Evolutionary conservation across 1,140 invertebrate genomes (phyloP).

Genomic region (Cydia pomonella): DNA sequence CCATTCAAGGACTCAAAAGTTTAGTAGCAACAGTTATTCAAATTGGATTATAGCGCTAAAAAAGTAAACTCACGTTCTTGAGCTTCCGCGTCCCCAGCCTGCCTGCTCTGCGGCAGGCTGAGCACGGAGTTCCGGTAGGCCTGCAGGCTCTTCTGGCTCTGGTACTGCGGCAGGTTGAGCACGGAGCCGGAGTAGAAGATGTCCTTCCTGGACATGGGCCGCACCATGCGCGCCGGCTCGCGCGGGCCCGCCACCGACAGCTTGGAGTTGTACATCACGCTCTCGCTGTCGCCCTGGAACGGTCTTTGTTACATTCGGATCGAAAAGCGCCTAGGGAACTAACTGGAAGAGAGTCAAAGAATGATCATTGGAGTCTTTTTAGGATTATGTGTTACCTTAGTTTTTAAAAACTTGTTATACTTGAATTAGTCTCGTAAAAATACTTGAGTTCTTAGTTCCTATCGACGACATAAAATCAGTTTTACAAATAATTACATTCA

Average conservation of each 20-base stretch:
- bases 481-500: too few species aligned
- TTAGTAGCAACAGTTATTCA: too few species aligned
- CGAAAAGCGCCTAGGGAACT: too few species aligned
- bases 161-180: constrained; percentile 94
- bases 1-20: too few species aligned
- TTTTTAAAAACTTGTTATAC: too few species aligned
- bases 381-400: too few species aligned
- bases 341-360: too few species aligned
- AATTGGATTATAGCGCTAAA: too few species aligned
- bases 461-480: too few species aligned
- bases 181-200: constrained; percentile 99
- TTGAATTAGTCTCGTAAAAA: too few species aligned
- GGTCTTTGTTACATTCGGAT: background rate
- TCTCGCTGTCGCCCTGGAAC: constrained; percentile 68
- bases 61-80: constrained; percentile 78
- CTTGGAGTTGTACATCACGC: constrained; percentile 74
- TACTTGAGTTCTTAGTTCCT: too few species aligned
- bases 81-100: constrained; percentile 84
- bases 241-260: constrained; percentile 70
- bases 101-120: constrained; percentile 86
- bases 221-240: constrained; percentile 87
- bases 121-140: constrained; percentile 92
- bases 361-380: too few species aligned
- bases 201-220: constrained; percentile 97
- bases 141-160: constrained; percentile 94